phyloP scores from a whole-genome alignment of 2,113 vertebrate genomes.

The Hippocampus guttulatus region DNA sequence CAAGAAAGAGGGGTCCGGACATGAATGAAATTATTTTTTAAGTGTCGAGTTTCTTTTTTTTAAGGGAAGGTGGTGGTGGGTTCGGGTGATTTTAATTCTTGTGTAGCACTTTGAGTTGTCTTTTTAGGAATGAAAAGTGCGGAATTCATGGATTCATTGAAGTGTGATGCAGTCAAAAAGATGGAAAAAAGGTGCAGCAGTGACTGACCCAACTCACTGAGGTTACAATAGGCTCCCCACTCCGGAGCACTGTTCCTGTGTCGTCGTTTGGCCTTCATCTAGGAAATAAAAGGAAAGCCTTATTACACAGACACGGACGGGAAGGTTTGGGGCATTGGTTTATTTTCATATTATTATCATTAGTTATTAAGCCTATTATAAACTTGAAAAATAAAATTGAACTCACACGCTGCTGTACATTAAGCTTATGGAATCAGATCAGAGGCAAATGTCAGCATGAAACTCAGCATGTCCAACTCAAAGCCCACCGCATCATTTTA shows the following conservation, averaged over 20 bases:
- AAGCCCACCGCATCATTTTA: not conserved
- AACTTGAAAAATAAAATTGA: not conserved
- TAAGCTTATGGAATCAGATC: too few species aligned
- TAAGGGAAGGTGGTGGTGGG: too few species aligned
- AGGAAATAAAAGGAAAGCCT: conserved; percentile 51
- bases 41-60: not conserved
- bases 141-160: too few species aligned
- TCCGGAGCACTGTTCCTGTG: conserved; percentile 81
- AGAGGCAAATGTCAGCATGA: not conserved
- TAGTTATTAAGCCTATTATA: not conserved
- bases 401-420: too few species aligned
- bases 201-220: conserved; percentile 86
- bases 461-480: not conserved
- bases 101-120: too few species aligned
- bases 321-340: not conserved
- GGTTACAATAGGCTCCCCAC: conserved; percentile 86
- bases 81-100: too few species aligned
- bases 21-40: not conserved
- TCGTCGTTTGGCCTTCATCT: conserved; percentile 80
- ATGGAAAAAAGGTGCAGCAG: not conserved
- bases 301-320: not conserved
- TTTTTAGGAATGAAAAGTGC: too few species aligned
- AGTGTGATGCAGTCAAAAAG: not conserved
- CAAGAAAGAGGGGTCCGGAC: not conserved
- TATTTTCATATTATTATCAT: too few species aligned